phyloP scores from a whole-genome alignment of 1,140 invertebrate species.

The Bombus polaris region DNA sequence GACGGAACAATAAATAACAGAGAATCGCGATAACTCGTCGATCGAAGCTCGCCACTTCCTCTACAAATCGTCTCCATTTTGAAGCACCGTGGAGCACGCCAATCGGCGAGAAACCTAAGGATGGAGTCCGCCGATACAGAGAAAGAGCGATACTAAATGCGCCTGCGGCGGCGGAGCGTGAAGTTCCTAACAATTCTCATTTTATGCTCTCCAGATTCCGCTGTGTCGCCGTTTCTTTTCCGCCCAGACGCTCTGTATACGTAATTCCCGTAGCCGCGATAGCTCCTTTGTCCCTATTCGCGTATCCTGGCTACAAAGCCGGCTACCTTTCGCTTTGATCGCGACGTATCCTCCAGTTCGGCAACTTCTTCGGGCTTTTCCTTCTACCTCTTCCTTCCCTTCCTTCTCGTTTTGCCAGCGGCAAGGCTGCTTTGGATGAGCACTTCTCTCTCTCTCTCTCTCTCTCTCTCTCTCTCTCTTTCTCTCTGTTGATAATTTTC shows the following conservation, averaged over 20 bases:
- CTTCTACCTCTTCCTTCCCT: neutral
- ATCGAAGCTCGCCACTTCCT: neutral
- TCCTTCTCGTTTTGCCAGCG: neutral
- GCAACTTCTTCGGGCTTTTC: conserved; percentile 20
- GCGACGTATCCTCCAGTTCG: conserved; percentile 26
- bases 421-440: neutral
- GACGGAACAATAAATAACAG: neutral
- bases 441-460: no score
- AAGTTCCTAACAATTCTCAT: conserved; percentile 36
- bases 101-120: neutral
- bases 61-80: neutral
- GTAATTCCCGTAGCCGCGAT: conserved; percentile 19
- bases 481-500: conserved; percentile 1
- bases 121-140: neutral
- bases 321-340: conserved; percentile 34
- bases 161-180: neutral
- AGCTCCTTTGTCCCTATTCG: conserved; percentile 40
- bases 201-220: conserved; percentile 24
- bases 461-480: no score
- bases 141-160: neutral
- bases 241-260: conserved; percentile 25
- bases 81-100: neutral
- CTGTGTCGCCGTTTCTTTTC: conserved; percentile 27
- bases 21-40: neutral
- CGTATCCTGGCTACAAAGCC: conserved; percentile 38